Evolutionary conservation across 2,797 vertebrate genomes (phyloP).

Genomic region (Adelosebastes latens): DNA sequence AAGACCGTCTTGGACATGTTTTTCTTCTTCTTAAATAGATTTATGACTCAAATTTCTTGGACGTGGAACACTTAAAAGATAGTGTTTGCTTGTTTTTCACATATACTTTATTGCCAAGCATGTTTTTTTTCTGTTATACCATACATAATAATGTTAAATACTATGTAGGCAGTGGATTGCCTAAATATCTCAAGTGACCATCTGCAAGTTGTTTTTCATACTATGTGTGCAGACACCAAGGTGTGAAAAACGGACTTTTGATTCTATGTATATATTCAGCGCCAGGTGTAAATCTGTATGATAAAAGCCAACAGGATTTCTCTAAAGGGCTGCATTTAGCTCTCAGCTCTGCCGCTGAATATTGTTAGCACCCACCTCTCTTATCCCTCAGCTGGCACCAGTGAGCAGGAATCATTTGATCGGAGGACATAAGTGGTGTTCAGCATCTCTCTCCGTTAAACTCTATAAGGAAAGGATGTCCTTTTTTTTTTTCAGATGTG

Average conservation of each 20-base stretch:
- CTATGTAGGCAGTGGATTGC: not conserved
- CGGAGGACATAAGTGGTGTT: slow-evolving; percentile 21
- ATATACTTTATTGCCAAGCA: not conserved
- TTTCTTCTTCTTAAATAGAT: not conserved
- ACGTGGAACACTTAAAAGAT: not conserved
- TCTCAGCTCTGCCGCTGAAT: slow-evolving; percentile 1
- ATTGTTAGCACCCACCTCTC: not conserved
- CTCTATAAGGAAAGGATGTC: slow-evolving; percentile 22
- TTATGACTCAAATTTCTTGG: not conserved
- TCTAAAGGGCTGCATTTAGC: slow-evolving; percentile 1
- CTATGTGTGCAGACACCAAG: not conserved
- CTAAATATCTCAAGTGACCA: not conserved
- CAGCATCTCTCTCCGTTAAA: slow-evolving; percentile 32
- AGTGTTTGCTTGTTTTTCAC: not conserved
- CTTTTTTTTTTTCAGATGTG: slow-evolving; percentile 29
- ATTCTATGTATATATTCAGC: slow-evolving; percentile 11
- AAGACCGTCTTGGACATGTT: not conserved
- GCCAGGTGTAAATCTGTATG: slow-evolving; percentile 8
- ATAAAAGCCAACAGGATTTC: slow-evolving; percentile 7
- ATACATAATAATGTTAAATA: not conserved
- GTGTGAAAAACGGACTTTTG: not conserved
- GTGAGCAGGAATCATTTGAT: slow-evolving; percentile 32
- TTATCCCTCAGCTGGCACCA: slow-evolving; percentile 6
- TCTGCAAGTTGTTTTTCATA: not conserved
- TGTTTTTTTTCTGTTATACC: not conserved